Percentiles rank a stretch among this genome's conserved stretches.
phyloP scores from a whole-genome alignment of 2,113 vertebrate species.

The Sebastes fasciatus region DNA sequence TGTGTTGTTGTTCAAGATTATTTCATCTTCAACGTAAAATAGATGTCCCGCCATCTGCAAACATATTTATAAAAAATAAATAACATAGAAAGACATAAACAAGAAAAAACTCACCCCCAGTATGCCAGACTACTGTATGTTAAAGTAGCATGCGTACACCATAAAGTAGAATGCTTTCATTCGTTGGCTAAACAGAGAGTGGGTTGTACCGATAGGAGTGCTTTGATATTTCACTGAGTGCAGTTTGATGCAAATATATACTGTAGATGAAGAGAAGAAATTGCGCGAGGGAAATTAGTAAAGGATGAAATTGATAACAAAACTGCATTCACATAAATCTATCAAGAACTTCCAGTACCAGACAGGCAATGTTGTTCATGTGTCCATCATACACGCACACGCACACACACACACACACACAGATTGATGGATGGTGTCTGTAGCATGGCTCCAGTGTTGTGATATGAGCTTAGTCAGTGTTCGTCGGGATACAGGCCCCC shows the following conservation, averaged over 20 bases:
- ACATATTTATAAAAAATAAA: conserved; percentile 89
- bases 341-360: conserved; percentile 88
- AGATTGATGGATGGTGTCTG: conserved; percentile 69
- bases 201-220: conserved; percentile 82
- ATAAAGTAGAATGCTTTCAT: conserved; percentile 85
- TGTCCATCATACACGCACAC: conserved; percentile 62
- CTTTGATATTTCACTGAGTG: conserved; percentile 70
- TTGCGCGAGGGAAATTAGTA: conserved; percentile 44
- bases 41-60: conserved; percentile 83
- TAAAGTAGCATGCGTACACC: conserved; percentile 91
- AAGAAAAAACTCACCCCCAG: conserved; percentile 87
- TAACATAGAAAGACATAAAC: conserved; percentile 88
- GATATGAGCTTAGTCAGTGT: conserved; percentile 85
- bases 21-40: conserved; percentile 69
- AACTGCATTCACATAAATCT: conserved; percentile 86
- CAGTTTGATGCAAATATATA: conserved; percentile 73
- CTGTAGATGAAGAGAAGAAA: conserved; percentile 58
- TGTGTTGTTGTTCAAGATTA: conserved; percentile 59
- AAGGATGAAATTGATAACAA: conserved; percentile 63
- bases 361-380: conserved; percentile 86
- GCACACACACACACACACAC: conserved; percentile 56
- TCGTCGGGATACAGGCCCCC: conserved; percentile 87
- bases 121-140: conserved; percentile 85
- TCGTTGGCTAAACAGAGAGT: conserved; percentile 87
- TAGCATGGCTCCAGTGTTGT: conserved; percentile 63